Evolutionary conservation across 2,888 invertebrate genomes (phyloP), one percentile per base, ranked within the genome.

Genomic region (Mantis religiosa): DNA sequence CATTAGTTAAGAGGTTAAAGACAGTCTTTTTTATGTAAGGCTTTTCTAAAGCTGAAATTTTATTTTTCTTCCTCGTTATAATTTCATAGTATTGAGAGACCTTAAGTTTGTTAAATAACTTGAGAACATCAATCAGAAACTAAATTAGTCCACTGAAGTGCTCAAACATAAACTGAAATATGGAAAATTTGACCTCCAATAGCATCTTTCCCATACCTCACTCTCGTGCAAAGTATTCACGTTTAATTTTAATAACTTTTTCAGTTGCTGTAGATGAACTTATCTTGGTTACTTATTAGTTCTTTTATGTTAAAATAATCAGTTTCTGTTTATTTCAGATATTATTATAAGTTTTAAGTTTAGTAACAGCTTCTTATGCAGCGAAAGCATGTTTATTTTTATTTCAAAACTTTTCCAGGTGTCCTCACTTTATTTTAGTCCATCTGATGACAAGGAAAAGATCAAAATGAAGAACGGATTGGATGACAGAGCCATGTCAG

Each of bases 351-450:
- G 82, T 81, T 28, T 84, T 71, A n/a, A 54, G 88, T 82, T 88
- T 28, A 81, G 28, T 88, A 20, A 82, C 54, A 1, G 28, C 82
- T 89, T 88, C 84, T 92, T 83, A 25, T 91, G 30, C 71, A 84
- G 47, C 15, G 30, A 8, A 28, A 81, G 54, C 54, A 6, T 71
- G 54, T 71, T 71, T 71, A 71, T 71, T 71, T 71, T 71, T 15
- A 71, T 71, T 71, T 71, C 54, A 71, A 71, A 71, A 71, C 25
- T 15, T 71, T 71, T 71, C 54, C 54, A 71, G 54, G 54, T 71
- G 8, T 20, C 54, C 20, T 71, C 54, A 71, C 15, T 71, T 71
- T 71, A 71, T 71, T 71, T 71, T 71, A 71, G 6, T 71, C 25
- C 54, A 71, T 71, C 54, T 71, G 54, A 71, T 71, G 54, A 71